Evolutionary conservation across 2,797 vertebrate species (phyloP).

Genomic region (Ficedula albicollis): DNA sequence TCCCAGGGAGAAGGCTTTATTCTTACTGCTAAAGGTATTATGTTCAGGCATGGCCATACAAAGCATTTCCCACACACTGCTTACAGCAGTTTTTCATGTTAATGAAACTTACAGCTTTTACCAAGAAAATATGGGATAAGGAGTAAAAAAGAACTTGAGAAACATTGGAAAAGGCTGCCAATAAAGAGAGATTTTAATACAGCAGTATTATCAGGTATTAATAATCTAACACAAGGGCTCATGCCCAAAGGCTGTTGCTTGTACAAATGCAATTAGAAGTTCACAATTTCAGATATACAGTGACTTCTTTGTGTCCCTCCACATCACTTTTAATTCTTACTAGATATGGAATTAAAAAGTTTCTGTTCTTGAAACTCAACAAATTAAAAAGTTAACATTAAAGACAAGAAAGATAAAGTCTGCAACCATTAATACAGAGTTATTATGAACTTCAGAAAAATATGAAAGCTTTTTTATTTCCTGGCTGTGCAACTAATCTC

Average conservation of each 20-base stretch:
- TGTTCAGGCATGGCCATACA: background rate
- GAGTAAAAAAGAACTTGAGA: background rate
- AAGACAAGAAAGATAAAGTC: background rate
- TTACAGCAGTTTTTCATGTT: background rate
- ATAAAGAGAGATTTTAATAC: background rate
- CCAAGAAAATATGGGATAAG: background rate
- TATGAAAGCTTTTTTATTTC: background rate
- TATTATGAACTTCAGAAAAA: background rate
- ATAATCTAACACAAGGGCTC: background rate
- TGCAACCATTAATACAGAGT: background rate
- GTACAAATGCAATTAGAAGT: background rate
- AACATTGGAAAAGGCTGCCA: background rate
- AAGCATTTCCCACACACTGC: background rate
- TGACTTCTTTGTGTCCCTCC: background rate
- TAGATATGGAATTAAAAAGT: background rate
- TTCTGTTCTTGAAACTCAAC: background rate
- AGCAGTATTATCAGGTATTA: background rate
- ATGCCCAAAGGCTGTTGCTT: background rate
- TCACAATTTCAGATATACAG: background rate
- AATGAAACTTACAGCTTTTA: background rate
- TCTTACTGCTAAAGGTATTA: background rate
- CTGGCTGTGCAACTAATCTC: background rate
- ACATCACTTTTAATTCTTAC: background rate
- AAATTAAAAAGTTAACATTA: background rate
- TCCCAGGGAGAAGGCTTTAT: background rate